Evolutionary conservation across 1,140 invertebrate species (phyloP).

Genomic region (Drosophila miranda): DNA sequence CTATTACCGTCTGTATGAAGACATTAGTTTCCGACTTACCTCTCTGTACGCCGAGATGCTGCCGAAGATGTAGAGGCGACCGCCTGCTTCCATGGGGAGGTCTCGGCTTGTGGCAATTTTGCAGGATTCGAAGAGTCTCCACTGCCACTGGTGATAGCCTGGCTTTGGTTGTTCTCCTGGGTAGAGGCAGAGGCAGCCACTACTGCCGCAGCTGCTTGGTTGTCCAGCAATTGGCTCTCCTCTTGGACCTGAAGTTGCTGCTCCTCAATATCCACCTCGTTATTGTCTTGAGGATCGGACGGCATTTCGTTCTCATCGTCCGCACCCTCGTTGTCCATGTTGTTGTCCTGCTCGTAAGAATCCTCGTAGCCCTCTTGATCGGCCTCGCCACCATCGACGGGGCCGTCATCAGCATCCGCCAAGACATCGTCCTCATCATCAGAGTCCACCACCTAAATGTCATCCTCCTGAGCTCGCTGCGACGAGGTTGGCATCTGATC

Average conservation of each 20-base stretch:
- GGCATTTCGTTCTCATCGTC: slow-evolving; percentile 51
- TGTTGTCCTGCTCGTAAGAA: slow-evolving; percentile 83
- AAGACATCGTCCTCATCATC: slow-evolving; percentile 85
- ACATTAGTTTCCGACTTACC: slow-evolving; percentile 77
- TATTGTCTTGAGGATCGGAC: slow-evolving; percentile 83
- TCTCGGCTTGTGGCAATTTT: slow-evolving; percentile 31
- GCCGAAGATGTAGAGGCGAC: slow-evolving; percentile 64
- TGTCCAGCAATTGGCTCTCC: slow-evolving; percentile 55
- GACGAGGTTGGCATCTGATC: slow-evolving; percentile 92
- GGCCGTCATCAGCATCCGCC: slow-evolving; percentile 67
- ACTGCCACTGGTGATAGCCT: slow-evolving; percentile 84
- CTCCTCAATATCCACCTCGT: slow-evolving; percentile 88
- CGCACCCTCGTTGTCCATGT: slow-evolving; percentile 82
- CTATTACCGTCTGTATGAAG: background rate
- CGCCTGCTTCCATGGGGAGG: slow-evolving; percentile 65
- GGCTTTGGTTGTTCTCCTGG: slow-evolving; percentile 83
- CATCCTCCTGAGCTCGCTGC: slow-evolving; percentile 91
- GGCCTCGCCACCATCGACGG: slow-evolving; percentile 83
- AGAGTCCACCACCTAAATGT: slow-evolving; percentile 89
- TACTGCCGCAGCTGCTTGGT: slow-evolving; percentile 47
- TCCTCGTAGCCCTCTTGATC: slow-evolving; percentile 84
- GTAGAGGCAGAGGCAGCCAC: slow-evolving; percentile 77
- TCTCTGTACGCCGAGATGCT: slow-evolving; percentile 91
- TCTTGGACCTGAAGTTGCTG: slow-evolving; percentile 80
- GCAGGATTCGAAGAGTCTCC: slow-evolving; percentile 55